Evolutionary conservation across 1,140 invertebrate genomes (phyloP), one percentile per base, ranked within the genome.

Genomic region (Reticulitermes speratus): DNA sequence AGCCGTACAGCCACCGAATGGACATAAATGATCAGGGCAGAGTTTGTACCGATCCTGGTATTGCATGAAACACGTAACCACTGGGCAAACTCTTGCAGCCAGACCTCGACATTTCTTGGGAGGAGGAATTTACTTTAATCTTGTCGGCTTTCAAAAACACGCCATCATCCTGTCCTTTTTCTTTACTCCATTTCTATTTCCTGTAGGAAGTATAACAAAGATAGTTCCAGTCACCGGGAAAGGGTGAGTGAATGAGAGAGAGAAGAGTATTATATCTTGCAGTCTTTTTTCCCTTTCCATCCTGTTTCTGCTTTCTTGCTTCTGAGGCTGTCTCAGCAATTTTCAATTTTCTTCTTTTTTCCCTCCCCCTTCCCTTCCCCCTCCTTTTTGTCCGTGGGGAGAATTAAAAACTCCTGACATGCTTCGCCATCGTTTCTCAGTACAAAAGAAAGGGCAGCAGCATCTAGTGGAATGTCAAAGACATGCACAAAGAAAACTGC

Each of bases 381-480:
- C 6, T 38, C n/a, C 44, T 30, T 30, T 81, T 52, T 85, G 86
- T 82, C 86, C 87, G 87, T 86, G 85, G 84, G 87, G 84, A 87
- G 87, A 86, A 87, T 87, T 87, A 87, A 86, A 87, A 87, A 86
- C 84, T 86, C 87, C 82, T 48, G 87, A 87, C 86, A 84, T 87
- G 82, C 65, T 45, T 86, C 86, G 21, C 82, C 65, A 81, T 75
- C 87, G 30, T 59, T 32, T 45, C 84, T 86, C 85, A 84, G 83
- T 87, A 86, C 84, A 84, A 83, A 82, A 45, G 85, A 32, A 44
- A 75, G 75, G 69, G 81, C 45, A 82, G 65, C 21, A 44, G 2
- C 6, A 32, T 25, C 38, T 65, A n/a, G 85, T 65, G 81, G 82
- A 48, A 86, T 48, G 85, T 86, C 85, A 55, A 86, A 86, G 59